These are phyloP conservation scores for Chrysodeixis includens DNA, from an alignment of 2,888 invertebrate genomes.

Conservation along the genomic window DNA sequence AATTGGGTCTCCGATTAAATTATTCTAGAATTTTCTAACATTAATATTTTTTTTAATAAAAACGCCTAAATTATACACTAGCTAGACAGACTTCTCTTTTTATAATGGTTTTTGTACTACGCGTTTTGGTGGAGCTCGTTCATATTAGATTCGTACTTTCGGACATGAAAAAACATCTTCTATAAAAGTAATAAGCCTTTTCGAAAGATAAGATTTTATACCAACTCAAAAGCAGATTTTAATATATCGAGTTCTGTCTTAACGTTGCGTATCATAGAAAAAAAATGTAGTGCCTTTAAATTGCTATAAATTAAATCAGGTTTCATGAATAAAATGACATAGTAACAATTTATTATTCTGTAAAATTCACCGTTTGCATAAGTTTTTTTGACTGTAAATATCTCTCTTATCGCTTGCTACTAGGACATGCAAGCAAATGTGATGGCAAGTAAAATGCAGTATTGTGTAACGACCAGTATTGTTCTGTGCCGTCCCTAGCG, in stretches of 20 bases:
- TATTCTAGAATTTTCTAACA: slow-evolving; percentile 2
- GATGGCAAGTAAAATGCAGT: slow-evolving; percentile 14
- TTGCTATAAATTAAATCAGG: background rate
- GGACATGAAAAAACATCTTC: no score
- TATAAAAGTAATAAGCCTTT: no score
- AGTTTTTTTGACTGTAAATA: slow-evolving; percentile 12
- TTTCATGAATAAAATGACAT: background rate
- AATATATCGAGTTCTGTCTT: no score
- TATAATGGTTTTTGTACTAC: background rate
- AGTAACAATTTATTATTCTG: no score
- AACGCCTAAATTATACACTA: background rate
- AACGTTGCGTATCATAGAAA: background rate
- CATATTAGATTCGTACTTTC: no score
- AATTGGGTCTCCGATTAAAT: background rate
- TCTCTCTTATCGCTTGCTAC: slow-evolving; percentile 24
- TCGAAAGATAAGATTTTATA: no score
- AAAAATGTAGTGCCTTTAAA: slow-evolving; percentile 20
- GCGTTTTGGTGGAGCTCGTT: no score
- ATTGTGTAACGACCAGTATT: slow-evolving; percentile 48
- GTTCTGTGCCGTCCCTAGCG: slow-evolving; percentile 49
- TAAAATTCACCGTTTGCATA: background rate
- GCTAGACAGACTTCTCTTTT: background rate
- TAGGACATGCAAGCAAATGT: slow-evolving; percentile 6
- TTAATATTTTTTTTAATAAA: background rate
- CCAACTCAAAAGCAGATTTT: no score